Evolutionary conservation across 2,113 vertebrate species (phyloP).

Genomic region (Xiphias gladius): DNA sequence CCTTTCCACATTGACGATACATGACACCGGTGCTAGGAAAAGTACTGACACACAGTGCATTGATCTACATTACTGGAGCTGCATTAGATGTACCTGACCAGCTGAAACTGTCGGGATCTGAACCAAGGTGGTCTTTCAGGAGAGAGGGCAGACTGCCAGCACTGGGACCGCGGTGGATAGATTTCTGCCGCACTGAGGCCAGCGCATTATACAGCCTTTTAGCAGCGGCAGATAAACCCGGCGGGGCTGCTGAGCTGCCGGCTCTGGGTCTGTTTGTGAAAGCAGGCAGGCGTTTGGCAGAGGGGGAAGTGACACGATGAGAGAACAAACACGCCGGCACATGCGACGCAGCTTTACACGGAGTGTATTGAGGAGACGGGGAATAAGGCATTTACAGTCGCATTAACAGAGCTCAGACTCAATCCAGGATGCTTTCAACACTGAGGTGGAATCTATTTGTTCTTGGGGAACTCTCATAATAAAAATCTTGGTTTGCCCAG

Average conservation of each 20-base stretch:
- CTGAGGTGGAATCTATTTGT: no score
- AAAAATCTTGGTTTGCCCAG: no score
- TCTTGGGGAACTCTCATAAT: no score
- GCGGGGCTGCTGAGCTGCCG: conserved; percentile 1
- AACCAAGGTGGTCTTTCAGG: background rate
- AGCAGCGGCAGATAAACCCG: conserved; percentile 1
- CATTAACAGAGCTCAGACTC: no score
- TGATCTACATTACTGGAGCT: no score
- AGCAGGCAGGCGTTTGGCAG: background rate
- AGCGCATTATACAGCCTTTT: background rate
- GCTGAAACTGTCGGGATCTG: background rate
- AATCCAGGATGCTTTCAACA: no score
- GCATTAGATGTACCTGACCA: background rate
- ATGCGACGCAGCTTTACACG: no score
- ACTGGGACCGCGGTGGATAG: background rate
- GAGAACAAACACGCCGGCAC: background rate
- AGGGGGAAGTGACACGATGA: background rate
- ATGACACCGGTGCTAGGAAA: no score
- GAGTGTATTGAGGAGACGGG: background rate
- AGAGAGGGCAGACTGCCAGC: background rate
- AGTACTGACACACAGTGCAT: no score
- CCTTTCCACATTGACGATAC: no score
- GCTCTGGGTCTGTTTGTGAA: background rate
- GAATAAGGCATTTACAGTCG: no score
- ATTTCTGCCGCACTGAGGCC: background rate